Evolutionary conservation across 2,888 invertebrate genomes (phyloP).

Genomic region (Meganola albula): DNA sequence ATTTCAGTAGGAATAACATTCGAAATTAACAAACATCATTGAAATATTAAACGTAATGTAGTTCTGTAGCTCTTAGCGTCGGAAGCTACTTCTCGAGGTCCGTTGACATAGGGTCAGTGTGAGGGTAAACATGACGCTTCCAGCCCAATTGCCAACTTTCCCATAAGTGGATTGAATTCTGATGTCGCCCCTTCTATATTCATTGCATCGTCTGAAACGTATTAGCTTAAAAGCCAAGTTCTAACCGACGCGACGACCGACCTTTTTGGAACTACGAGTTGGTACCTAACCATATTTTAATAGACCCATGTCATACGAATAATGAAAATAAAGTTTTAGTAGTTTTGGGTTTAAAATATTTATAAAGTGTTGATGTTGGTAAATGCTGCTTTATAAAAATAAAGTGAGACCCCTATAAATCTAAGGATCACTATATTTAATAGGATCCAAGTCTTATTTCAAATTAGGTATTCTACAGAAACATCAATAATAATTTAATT

Average conservation of each 20-base stretch:
- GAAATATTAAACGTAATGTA: too few relatives aligned
- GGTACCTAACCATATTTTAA: neutral
- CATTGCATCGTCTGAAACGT: slow-evolving; percentile 5
- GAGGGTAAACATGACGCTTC: slow-evolving; percentile 55
- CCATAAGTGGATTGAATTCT: slow-evolving; percentile 61
- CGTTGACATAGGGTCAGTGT: slow-evolving; percentile 52
- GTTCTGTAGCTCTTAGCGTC: slow-evolving; percentile 36
- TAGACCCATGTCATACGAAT: neutral
- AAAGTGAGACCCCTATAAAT: too few relatives aligned
- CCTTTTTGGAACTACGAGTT: neutral
- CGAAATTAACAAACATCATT: too few relatives aligned
- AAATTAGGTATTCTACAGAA: too few relatives aligned
- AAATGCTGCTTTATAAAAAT: too few relatives aligned
- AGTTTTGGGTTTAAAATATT: too few relatives aligned
- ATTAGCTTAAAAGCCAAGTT: neutral
- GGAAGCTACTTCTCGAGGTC: slow-evolving; percentile 42
- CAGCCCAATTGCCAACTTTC: slow-evolving; percentile 54
- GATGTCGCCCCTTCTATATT: slow-evolving; percentile 33
- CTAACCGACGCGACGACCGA: too few relatives aligned
- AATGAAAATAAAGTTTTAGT: neutral
- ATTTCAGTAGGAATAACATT: too few relatives aligned
- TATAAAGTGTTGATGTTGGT: too few relatives aligned
- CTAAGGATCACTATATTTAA: too few relatives aligned
- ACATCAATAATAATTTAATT: too few relatives aligned
- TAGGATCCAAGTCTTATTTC: too few relatives aligned